Evolutionary conservation across 2,888 invertebrate genomes (phyloP).

Genomic region (Trachelus iudaicus): DNA sequence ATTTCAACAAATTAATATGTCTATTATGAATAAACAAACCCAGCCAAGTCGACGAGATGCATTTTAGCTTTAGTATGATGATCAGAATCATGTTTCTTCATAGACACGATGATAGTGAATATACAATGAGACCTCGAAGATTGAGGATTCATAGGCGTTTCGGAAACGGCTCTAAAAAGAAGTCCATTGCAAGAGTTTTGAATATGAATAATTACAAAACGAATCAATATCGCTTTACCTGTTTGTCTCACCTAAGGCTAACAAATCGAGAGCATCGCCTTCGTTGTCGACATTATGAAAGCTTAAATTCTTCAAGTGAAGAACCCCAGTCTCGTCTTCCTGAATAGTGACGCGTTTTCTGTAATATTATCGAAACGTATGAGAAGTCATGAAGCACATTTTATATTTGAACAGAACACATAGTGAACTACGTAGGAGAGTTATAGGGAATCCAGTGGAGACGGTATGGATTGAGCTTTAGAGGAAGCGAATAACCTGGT

Average conservation of each 20-base stretch:
- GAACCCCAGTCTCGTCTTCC: constrained; percentile 66
- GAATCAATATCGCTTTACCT: constrained; percentile 52
- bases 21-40: constrained; percentile 53
- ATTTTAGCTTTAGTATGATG: constrained; percentile 66
- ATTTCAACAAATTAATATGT: neutral
- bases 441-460: neutral
- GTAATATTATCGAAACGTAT: constrained; percentile 24
- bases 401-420: neutral
- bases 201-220: constrained; percentile 2
- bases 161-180: constrained; percentile 66
- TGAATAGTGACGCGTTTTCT: constrained; percentile 66
- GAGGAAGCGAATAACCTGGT: neutral
- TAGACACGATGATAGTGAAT: constrained; percentile 68
- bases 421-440: neutral
- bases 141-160: constrained; percentile 69
- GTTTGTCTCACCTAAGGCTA: constrained; percentile 68
- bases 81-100: constrained; percentile 54
- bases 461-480: neutral
- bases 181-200: neutral
- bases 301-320: constrained; percentile 67
- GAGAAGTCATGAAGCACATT: neutral
- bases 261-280: constrained; percentile 68
- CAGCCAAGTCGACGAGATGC: constrained; percentile 69
- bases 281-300: constrained; percentile 65
- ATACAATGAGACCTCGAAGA: constrained; percentile 71